Conservation (phyloP, 1,140 invertebrate species). For the Diorhabda carinulata region DNA sequence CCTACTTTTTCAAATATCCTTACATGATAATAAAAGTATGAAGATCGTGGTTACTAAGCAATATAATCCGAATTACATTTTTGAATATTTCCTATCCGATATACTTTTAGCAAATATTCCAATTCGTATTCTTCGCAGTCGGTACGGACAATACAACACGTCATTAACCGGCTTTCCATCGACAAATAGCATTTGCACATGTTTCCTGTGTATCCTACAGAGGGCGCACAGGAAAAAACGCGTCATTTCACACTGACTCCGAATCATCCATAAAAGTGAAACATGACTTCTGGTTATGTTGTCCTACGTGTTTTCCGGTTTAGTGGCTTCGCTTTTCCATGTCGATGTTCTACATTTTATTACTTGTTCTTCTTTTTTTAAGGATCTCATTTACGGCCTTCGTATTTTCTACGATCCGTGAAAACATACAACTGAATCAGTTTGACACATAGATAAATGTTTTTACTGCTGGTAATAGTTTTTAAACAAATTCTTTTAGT, state of each 20-base stretch:
- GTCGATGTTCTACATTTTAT: background rate
- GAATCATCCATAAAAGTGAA: constrained; percentile 1
- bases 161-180: background rate
- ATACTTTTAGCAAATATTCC: background rate
- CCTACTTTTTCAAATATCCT: no score
- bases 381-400: background rate
- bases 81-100: no score
- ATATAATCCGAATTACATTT: no score
- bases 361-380: background rate
- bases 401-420: background rate
- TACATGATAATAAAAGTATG: no score
- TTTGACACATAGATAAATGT: no score
- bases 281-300: background rate
- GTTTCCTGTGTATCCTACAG: background rate
- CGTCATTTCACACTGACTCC: background rate
- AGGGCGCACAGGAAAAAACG: background rate
- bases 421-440: background rate
- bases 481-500: no score
- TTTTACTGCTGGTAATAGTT: no score
- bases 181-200: background rate
- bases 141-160: background rate
- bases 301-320: background rate
- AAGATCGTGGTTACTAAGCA: no score
- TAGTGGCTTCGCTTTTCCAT: constrained; percentile 1
- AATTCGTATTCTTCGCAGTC: background rate